Base-by-base conservation (phyloP, 2,797 vertebrate genomes). In the Artibeus jamaicensis region DNA sequence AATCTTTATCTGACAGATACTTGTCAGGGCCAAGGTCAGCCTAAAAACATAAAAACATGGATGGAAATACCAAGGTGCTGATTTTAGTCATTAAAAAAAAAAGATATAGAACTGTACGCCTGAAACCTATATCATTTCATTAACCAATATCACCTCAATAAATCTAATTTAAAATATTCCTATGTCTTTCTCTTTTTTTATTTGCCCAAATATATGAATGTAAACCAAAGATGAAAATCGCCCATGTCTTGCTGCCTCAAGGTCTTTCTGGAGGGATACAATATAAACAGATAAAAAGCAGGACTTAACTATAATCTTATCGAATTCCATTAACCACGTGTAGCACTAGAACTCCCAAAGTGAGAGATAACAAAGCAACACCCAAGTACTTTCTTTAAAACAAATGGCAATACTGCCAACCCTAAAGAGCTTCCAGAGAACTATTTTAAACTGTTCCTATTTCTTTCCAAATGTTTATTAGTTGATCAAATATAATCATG, bases 21-120 rank as follows among this genome's bases (percentile, higher is more conserved):
- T 99, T 99, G 98, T 99, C 99, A 39, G 99, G 99, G 96, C 99
- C 99, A 96, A 99, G 98, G 97, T 99, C 99, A 98, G 99, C 99
- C 99, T 99, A 92, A 46, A 98, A 98, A 97, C 95, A 98, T 1
- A 92, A 46, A 98, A 98, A 97, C 95, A 98, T 1, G 96, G 62
- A 92, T 89, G 86, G 90, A 85, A 90, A 91, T 44, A 77, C 93
- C 6, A 86, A 79, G n/a, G 44, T 65, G 46, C 19, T 82, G 42
- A 26, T 62, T 92, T 94, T 79, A 65, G 18, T 76, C 42, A 85
- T 73, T 53, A 37, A 70, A 95, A 93, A 89, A 46, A 76, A 76
- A 74, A 67, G 65, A 65, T 6, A 65, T n/a, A n/a, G 29, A 65
- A 65, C 2, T 65, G 29, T 65, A 65, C 32, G 32, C 29, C 32